Conservation (phyloP, 2,888 invertebrate genomes). For the Euplexia lucipara region DNA sequence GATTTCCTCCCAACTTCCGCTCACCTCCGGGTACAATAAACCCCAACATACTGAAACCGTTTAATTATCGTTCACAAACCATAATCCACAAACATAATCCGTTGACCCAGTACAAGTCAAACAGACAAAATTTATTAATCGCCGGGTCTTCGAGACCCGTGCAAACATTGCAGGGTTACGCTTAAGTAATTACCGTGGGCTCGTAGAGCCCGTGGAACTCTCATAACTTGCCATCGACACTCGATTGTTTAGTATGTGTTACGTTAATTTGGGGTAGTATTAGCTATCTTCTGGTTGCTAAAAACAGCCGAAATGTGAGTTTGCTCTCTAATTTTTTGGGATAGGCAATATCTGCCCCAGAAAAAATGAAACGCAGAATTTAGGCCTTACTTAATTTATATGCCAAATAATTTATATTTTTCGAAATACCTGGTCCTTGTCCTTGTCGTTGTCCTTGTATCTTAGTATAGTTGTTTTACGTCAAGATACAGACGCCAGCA, state of each 20-base stretch:
- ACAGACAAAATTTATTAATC: constrained; percentile 85
- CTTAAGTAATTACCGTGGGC: constrained; percentile 84
- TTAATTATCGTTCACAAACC: constrained; percentile 68
- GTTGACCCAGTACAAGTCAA: constrained; percentile 80
- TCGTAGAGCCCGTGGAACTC: constrained; percentile 69
- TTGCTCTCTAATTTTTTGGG: no score
- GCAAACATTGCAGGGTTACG: constrained; percentile 79
- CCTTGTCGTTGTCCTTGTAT: no score
- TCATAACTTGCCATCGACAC: constrained; percentile 78
- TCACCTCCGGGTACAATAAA: constrained; percentile 49
- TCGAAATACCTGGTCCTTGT: no score
- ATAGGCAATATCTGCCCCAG: no score
- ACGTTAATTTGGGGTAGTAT: constrained; percentile 41
- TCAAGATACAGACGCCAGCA: no score
- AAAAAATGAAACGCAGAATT: no score
- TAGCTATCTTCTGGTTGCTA: constrained; percentile 12
- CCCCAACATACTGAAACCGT: constrained; percentile 59
- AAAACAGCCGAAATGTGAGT: not conserved
- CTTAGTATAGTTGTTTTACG: no score
- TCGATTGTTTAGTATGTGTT: constrained; percentile 71
- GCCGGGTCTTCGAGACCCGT: constrained; percentile 74
- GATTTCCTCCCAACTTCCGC: constrained; percentile 23
- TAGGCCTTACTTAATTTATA: no score
- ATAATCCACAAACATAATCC: constrained; percentile 70
- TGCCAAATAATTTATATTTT: not conserved